phyloP scores from a whole-genome alignment of 1,140 invertebrate genomes.

The Drosophila kohkoa region DNA sequence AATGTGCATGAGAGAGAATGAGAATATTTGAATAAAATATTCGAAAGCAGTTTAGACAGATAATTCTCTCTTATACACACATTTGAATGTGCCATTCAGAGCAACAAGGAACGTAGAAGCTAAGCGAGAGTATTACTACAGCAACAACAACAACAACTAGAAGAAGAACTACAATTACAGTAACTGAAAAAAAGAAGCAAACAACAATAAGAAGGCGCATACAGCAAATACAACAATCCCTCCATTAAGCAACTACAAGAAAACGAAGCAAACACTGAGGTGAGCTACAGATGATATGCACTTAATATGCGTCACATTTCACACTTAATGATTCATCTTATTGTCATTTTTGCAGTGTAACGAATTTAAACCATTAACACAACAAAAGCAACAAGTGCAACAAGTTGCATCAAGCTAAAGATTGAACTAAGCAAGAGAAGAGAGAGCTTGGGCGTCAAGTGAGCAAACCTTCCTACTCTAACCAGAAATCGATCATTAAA shows the following conservation, averaged over 20 bases:
- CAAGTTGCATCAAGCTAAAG: slow-evolving; percentile 2
- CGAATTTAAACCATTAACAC: slow-evolving; percentile 64
- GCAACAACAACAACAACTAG: slow-evolving; percentile 44
- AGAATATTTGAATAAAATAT: slow-evolving; percentile 59
- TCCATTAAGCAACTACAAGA: slow-evolving; percentile 58
- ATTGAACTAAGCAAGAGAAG: slow-evolving; percentile 4
- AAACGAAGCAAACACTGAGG: slow-evolving; percentile 44
- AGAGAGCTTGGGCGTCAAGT: background rate
- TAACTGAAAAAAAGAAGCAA: slow-evolving; percentile 14
- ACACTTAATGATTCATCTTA: background rate
- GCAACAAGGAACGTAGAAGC: slow-evolving; percentile 71
- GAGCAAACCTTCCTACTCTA: slow-evolving; percentile 5
- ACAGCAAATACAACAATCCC: slow-evolving; percentile 68
- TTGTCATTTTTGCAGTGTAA: slow-evolving; percentile 64
- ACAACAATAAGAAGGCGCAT: slow-evolving; percentile 47
- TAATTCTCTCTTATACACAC: slow-evolving; percentile 36
- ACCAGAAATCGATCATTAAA: slow-evolving; percentile 17
- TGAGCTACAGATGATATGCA: slow-evolving; percentile 15
- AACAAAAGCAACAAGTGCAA: slow-evolving; percentile 9
- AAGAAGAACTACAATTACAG: slow-evolving; percentile 6
- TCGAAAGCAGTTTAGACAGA: slow-evolving; percentile 28
- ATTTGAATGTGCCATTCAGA: slow-evolving; percentile 76
- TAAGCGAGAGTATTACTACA: slow-evolving; percentile 79
- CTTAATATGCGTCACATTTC: background rate
- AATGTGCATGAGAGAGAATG: slow-evolving; percentile 16